phyloP scores from a whole-genome alignment of 1,140 invertebrate genomes.

The Pristionchus pacificus region DNA sequence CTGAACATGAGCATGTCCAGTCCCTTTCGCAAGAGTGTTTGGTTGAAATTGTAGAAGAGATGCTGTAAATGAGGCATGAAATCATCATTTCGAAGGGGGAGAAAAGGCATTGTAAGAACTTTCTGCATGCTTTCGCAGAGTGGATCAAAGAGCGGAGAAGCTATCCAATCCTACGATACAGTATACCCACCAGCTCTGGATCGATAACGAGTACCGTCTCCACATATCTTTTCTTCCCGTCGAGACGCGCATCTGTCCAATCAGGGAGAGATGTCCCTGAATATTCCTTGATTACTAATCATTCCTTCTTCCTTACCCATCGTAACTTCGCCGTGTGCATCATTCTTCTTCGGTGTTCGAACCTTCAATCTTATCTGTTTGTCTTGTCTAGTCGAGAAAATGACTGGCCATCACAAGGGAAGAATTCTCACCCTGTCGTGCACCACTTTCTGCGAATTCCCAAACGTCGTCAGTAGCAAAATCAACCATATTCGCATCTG shows the following conservation, averaged over 20 bases:
- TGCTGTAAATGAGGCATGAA: neutral
- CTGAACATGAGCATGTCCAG: constrained; percentile 6
- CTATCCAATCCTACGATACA: neutral
- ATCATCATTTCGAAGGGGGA: neutral
- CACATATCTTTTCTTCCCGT: neutral
- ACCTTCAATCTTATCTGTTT: too few relatives aligned
- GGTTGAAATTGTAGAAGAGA: constrained; percentile 13
- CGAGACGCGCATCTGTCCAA: neutral
- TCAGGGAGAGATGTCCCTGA: neutral
- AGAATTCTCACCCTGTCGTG: too few relatives aligned
- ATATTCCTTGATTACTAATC: too few relatives aligned
- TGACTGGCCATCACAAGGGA: too few relatives aligned
- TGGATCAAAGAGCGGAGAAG: neutral
- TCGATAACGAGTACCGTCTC: neutral
- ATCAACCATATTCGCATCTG: too few relatives aligned
- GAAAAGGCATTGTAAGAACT: neutral
- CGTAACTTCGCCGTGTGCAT: neutral
- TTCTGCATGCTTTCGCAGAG: too few relatives aligned
- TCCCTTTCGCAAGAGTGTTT: neutral
- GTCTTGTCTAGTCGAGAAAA: too few relatives aligned
- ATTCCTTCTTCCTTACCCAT: neutral
- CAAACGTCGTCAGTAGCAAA: too few relatives aligned
- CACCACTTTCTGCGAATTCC: too few relatives aligned
- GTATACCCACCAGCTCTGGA: neutral
- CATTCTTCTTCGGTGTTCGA: neutral